Conservation (phyloP, 2,888 invertebrate genomes). For the Ariolimax columbianus region DNA sequence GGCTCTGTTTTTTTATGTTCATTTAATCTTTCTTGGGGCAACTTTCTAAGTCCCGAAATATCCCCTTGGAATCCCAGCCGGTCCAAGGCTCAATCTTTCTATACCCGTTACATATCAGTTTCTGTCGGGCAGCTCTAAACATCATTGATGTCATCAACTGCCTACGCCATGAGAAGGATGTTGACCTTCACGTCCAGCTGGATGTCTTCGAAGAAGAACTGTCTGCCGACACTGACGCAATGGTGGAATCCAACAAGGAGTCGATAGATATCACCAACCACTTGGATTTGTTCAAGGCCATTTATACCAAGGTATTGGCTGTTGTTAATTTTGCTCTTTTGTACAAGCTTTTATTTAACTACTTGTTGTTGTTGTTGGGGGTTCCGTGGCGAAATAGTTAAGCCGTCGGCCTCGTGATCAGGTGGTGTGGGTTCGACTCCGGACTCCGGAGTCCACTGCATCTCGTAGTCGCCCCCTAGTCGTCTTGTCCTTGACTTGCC, state of each 20-base stretch:
- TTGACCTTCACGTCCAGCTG: constrained; percentile 85
- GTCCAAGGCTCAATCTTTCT: constrained; percentile 17
- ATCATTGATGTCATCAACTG: constrained; percentile 85
- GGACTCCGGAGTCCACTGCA: no score
- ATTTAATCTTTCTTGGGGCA: no score
- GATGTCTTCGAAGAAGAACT: constrained; percentile 97
- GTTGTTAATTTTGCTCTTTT: no score
- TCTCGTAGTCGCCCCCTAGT: no score
- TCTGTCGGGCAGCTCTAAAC: constrained; percentile 86
- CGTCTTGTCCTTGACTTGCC: no score
- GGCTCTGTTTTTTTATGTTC: no score
- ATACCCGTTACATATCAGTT: constrained; percentile 46
- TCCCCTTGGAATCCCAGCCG: constrained; percentile 6
- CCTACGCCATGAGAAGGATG: constrained; percentile 65
- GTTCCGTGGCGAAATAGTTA: no score
- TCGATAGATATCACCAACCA: constrained; percentile 93
- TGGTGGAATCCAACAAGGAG: constrained; percentile 81
- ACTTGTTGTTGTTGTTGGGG: no score
- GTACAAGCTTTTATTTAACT: neutral
- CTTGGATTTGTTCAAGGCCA: constrained; percentile 94
- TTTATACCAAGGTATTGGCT: constrained; percentile 88
- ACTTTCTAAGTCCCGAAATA: neutral
- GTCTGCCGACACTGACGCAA: constrained; percentile 93
- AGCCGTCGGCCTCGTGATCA: no score
- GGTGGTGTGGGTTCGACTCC: no score